Evolutionary conservation across 2,888 invertebrate genomes (phyloP).

Genomic region (Exocentrus adspersus): DNA sequence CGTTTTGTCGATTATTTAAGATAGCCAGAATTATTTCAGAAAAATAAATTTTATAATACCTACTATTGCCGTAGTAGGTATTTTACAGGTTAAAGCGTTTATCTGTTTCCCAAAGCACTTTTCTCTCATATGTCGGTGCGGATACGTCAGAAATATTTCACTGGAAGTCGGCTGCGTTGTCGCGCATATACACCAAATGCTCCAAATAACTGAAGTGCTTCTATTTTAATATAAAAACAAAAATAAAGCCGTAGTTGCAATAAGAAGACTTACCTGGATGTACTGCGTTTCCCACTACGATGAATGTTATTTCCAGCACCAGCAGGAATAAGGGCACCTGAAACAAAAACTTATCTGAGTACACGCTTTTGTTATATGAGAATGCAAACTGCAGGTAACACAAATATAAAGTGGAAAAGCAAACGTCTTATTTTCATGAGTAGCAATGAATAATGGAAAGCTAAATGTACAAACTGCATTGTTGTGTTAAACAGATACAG

Average conservation of each 20-base stretch:
- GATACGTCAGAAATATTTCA: too few species aligned
- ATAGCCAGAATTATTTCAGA: too few species aligned
- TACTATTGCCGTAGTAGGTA: too few species aligned
- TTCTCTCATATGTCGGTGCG: too few species aligned
- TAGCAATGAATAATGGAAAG: not conserved
- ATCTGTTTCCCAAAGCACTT: too few species aligned
- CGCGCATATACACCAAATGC: not conserved
- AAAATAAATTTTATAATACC: too few species aligned
- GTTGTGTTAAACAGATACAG: too few species aligned
- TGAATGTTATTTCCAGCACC: slow-evolving; percentile 60
- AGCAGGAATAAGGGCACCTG: slow-evolving; percentile 61
- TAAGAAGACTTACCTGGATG: slow-evolving; percentile 59
- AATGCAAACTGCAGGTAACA: slow-evolving; percentile 14
- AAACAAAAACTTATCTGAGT: slow-evolving; percentile 42
- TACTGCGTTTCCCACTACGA: slow-evolving; percentile 59
- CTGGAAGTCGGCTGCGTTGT: not conserved
- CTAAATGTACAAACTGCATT: not conserved
- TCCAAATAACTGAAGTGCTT: not conserved
- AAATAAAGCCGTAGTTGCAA: not conserved
- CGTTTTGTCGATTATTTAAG: too few species aligned
- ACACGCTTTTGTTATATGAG: not conserved
- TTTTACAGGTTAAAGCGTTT: too few species aligned
- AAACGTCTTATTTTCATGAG: not conserved
- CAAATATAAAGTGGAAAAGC: not conserved
- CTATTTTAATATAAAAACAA: not conserved